Evolutionary conservation across 2,888 invertebrate genomes (phyloP).

Genomic region (Eupithecia pulchellata): DNA sequence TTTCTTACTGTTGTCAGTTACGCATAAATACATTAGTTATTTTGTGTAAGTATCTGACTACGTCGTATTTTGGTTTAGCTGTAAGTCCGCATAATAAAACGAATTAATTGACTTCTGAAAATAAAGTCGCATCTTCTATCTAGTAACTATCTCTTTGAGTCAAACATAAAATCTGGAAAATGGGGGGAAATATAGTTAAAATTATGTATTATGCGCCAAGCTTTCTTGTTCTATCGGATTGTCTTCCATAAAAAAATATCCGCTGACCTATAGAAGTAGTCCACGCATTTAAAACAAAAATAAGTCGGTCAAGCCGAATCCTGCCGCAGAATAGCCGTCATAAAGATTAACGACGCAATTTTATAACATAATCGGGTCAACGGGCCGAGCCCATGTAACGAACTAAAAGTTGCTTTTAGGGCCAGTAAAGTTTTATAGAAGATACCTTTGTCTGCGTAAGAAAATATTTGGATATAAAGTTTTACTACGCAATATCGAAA

Average conservation of each 20-base stretch:
- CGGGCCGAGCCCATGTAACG: conserved; percentile 29
- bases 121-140: no score
- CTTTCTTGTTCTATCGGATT: background rate
- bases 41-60: no score
- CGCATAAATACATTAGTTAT: no score
- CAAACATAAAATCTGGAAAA: background rate
- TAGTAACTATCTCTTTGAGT: background rate
- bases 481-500: background rate
- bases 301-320: conserved; percentile 13
- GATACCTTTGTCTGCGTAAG: conserved; percentile 4
- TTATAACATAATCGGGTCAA: conserved; percentile 43
- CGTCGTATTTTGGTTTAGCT: no score
- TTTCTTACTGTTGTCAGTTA: background rate
- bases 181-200: background rate
- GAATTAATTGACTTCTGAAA: no score
- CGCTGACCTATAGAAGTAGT: background rate
- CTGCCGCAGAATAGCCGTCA: conserved; percentile 38
- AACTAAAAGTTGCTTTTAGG: conserved; percentile 34
- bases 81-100: no score
- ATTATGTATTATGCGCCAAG: background rate
- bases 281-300: conserved; percentile 11
- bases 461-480: conserved; percentile 7
- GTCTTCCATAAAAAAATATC: background rate
- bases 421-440: conserved; percentile 34
- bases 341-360: conserved; percentile 47